Base-by-base conservation (phyloP, 2,888 invertebrate species). In the Hemaris fuciformis region DNA sequence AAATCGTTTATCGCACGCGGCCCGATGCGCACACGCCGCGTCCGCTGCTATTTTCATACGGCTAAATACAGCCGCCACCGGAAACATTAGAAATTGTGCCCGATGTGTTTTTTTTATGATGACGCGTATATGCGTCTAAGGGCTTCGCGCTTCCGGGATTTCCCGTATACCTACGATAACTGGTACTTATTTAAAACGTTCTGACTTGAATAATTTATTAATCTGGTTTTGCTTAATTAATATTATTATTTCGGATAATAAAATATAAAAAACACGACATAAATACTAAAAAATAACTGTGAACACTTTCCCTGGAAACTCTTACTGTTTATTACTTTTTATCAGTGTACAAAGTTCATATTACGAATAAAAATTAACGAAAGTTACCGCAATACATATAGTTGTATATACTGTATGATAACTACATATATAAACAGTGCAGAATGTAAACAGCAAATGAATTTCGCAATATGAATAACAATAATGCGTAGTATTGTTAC, bases 41-140 rank as follows among this genome's bases (percentile, higher is more conserved):
- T 75, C 79, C 81, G 79, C 72, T 68, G 81, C 86, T 89, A 89
- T 88, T 89, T 87, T 73, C 78, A 82, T 70, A 70, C 75, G 74
- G 75, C 87, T 87, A 87, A 81, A 88, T 84, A 82, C 85, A 86
- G 85, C 82, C 79, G 75, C 83, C 85, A 77, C 84, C 83, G 85
- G 87, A 86, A 87, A 84, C 79, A 78, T 79, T 70, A 68, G 64
- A 76, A 80, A 76, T 66, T 75, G 66, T 71, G 68, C 64, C 64
- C 65, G 53, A 31, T 53, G 38, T 38, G n/a, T 38, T 38, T 72
- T 72, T 74, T 74, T 65, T 62, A 66, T 66, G 18, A 31, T 10
- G 27, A 15, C 53, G 31, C 15, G 31, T 53, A 27, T 53, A 31
- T 8, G 53, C 25, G 27, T 25, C 6, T 10, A 53, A 53, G 31